Percentiles rank a stretch among this genome's conserved stretches.
Evolutionary conservation across 2,797 vertebrate species (phyloP).

Genomic region (Melanogrammus aeglefinus): DNA sequence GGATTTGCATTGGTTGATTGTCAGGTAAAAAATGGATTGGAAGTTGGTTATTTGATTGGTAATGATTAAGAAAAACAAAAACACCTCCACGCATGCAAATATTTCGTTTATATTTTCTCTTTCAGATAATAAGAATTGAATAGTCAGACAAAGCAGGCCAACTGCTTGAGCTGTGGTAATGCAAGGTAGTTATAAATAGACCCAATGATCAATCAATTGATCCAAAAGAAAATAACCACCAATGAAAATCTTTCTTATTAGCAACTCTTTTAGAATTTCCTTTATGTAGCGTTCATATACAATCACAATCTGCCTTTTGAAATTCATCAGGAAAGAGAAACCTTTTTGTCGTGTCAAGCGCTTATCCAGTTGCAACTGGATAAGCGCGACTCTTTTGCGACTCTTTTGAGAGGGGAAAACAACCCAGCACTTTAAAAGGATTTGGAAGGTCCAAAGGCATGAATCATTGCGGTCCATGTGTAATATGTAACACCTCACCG

Average conservation of each 20-base stretch:
- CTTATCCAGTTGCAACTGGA: slow-evolving; percentile 18
- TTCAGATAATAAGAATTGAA: neutral
- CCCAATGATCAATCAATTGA: neutral
- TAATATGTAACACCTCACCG: slow-evolving; percentile 11
- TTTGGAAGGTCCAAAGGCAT: neutral
- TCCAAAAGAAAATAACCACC: neutral
- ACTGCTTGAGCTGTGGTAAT: neutral
- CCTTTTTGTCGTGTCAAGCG: slow-evolving; percentile 15
- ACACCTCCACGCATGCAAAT: neutral
- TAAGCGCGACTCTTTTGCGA: too few species aligned
- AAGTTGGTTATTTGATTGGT: neutral
- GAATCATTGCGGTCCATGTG: neutral
- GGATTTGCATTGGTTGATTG: neutral
- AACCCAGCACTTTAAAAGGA: neutral
- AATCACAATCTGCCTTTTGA: neutral
- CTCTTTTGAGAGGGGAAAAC: slow-evolving; percentile 21
- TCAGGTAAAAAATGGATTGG: neutral
- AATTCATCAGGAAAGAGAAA: neutral
- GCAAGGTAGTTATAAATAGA: neutral
- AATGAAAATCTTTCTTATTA: neutral
- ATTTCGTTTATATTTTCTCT: neutral
- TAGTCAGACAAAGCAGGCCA: neutral
- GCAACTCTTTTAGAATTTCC: neutral
- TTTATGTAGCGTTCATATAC: neutral
- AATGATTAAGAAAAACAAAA: neutral